Evolutionary conservation across 2,113 vertebrate genomes (phyloP).

Genomic region (Paratilapia polleni): DNA sequence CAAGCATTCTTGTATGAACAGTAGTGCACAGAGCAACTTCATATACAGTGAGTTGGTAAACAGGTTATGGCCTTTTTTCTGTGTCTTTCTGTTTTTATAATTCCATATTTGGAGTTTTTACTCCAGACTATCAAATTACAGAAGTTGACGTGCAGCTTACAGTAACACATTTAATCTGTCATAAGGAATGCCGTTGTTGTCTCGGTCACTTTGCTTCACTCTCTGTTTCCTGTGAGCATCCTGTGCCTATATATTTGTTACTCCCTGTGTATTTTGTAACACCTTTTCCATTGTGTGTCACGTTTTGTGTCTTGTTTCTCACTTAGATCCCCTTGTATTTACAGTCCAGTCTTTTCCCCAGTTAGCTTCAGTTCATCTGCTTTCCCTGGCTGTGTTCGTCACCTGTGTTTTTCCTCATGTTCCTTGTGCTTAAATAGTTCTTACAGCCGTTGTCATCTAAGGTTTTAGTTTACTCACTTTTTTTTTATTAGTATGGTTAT

Average conservation of each 20-base stretch:
- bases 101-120: background rate
- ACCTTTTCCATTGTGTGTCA: background rate
- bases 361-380: background rate
- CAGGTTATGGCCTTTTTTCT: background rate
- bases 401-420: background rate
- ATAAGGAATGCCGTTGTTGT: background rate
- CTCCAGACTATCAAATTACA: background rate
- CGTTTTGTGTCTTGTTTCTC: background rate
- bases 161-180: background rate
- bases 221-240: background rate
- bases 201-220: background rate
- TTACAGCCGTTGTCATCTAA: background rate
- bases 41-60: background rate
- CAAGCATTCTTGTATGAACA: background rate
- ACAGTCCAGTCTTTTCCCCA: no score
- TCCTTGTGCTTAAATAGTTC: background rate
- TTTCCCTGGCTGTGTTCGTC: background rate
- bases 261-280: background rate
- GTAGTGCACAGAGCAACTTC: rapidly evolving
- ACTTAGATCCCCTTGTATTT: no score
- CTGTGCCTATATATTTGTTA: background rate
- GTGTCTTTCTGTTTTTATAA: background rate
- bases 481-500: background rate
- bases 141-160: background rate
- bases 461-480: background rate